Evolutionary conservation across 2,888 invertebrate species (phyloP).

Genomic region (Cosmia pyralina): DNA sequence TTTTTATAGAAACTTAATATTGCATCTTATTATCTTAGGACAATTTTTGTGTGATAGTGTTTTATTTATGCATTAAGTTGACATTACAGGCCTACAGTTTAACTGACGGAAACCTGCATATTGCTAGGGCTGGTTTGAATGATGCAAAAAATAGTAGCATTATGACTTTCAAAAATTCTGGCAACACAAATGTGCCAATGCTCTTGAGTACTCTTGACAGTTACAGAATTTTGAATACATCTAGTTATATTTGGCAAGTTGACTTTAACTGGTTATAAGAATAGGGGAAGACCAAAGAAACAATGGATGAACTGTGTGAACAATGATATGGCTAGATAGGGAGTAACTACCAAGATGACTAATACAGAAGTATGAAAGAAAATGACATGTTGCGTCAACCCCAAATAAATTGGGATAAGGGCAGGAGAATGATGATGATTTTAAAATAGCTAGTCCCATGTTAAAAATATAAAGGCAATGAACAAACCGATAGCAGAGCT

Average conservation of each 20-base stretch:
- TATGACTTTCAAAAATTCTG: neutral
- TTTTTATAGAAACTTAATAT: neutral
- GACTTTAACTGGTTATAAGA: neutral
- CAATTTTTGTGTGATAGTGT: conserved; percentile 31
- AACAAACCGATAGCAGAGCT: neutral
- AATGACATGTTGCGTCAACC: no score
- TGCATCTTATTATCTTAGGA: conserved; percentile 15
- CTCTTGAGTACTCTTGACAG: neutral
- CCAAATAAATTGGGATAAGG: no score
- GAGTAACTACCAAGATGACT: no score
- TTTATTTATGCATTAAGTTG: conserved; percentile 37
- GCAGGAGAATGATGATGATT: no score
- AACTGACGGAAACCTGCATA: conserved; percentile 32
- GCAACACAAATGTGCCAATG: neutral
- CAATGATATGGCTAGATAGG: no score
- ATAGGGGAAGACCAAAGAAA: no score
- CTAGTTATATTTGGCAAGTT: neutral
- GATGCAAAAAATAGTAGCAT: neutral
- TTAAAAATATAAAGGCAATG: neutral
- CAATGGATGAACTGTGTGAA: no score
- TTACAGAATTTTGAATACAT: neutral
- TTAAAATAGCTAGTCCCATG: no score
- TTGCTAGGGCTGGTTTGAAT: neutral
- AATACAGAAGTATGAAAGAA: no score
- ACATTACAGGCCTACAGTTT: conserved; percentile 28